These are phyloP conservation scores for Drosophila picticornis DNA, from an alignment of 2,888 invertebrate species.

Conservation along the genomic window DNA sequence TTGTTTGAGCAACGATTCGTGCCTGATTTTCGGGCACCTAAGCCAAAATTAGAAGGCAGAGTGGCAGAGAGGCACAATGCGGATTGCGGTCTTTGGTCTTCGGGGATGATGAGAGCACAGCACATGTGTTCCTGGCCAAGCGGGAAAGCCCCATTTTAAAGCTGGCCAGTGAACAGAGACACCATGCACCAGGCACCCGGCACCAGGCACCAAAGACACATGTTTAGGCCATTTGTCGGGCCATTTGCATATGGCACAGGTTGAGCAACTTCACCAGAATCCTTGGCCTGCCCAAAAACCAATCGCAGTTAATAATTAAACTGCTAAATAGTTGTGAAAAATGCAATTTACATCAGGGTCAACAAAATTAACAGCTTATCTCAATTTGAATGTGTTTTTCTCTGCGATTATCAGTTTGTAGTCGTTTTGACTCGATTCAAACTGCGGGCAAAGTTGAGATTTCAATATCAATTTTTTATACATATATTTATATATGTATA, in stretches of 20 bases:
- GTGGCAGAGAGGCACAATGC: conserved; percentile 39
- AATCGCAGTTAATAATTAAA: neutral
- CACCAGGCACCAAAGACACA: conserved; percentile 49
- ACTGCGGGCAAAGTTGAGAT: no score
- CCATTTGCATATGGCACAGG: conserved; percentile 41
- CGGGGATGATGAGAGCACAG: neutral
- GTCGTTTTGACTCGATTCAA: neutral
- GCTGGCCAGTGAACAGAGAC: conserved; percentile 53
- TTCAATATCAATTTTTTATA: neutral
- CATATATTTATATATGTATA: no score
- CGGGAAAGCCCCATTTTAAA: conserved; percentile 75
- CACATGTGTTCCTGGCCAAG: conserved; percentile 50
- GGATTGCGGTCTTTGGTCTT: conserved; percentile 20
- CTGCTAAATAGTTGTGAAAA: neutral
- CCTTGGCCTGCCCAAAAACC: conserved; percentile 8
- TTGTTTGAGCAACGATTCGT: conserved; percentile 11
- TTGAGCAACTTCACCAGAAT: conserved; percentile 44
- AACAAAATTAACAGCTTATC: neutral
- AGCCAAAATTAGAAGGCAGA: conserved; percentile 60
- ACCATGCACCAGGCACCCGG: neutral
- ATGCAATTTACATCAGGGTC: neutral
- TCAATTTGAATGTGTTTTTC: neutral
- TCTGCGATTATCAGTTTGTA: no score
- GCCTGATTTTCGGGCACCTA: conserved; percentile 36
- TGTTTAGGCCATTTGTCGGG: conserved; percentile 37